Evolutionary conservation across 2,113 vertebrate species (phyloP), one percentile per base, ranked within the genome.

Genomic region (Okapia johnstoni): DNA sequence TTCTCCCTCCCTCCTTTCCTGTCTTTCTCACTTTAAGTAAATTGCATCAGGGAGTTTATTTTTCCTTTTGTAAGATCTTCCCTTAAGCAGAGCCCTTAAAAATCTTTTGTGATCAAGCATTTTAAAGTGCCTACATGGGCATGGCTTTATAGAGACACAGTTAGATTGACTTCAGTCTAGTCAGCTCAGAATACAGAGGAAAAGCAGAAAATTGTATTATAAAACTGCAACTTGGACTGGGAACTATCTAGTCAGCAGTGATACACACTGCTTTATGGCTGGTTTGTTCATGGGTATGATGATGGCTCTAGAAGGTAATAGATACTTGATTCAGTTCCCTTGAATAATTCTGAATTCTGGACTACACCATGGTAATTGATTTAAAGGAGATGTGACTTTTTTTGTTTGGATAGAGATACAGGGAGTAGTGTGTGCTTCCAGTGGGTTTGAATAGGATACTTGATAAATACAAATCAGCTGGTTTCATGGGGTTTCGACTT

Each of bases 391-490:
- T 3, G 2, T 1, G 73, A 61, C 43, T 63, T 54, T 76, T 40
- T 88, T 60, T 36, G 9, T 58, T 76, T 85, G 26, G 15, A n/a
- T 21, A 19, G 14, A 76, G 28, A 60, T 6, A 48, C 1, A n/a
- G 8, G 94, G 70, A 15, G 3, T 70, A 16, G 19, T 7, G 30
- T 96, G 73, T 95, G 66, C 80, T 94, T 54, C 79, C 9, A 81
- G 85, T 30, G 84, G 83, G 48, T 86, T 19, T 86, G 96, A 97
- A 97, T 92, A 97, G 95, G 92, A 87, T 2, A 48, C 52, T 90
- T 77, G 60, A 57, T 94, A 66, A 92, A 60, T 43, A 7, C 48
- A 83, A 85, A 87, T 30, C 4, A 90, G 79, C 14, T 83, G 36
- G 80, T 12, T 95, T 36, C 90, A 33, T 50, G 50, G 93, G 86